These are phyloP conservation scores for Heliconius hewitsoni DNA, from an alignment of 1,140 invertebrate genomes.

Conservation along the genomic window DNA sequence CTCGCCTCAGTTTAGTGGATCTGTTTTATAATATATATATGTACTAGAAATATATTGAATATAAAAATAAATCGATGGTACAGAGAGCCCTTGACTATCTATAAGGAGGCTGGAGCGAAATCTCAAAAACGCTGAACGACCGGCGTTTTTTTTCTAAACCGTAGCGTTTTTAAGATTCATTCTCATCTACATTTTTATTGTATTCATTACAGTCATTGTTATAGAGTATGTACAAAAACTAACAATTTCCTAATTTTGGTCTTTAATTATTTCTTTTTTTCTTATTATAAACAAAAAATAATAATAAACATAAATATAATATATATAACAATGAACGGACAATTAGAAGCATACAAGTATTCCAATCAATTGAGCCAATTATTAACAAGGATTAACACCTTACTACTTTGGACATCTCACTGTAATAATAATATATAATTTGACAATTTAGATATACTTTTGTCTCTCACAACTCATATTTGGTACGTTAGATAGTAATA, in stretches of 20 bases:
- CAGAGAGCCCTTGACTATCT: conserved; percentile 40
- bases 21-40: conserved; percentile 27
- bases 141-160: conserved; percentile 22
- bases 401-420: conserved; percentile 1
- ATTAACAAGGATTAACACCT: conserved; percentile 7
- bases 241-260: conserved; percentile 39
- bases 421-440: conserved; percentile 19
- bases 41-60: conserved; percentile 36
- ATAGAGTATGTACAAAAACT: conserved; percentile 29
- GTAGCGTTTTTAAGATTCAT: conserved; percentile 26
- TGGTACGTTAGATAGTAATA: conserved; percentile 10
- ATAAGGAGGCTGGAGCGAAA: conserved; percentile 5
- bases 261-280: conserved; percentile 25
- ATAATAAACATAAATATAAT: conserved; percentile 16
- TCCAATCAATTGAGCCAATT: conserved; percentile 1
- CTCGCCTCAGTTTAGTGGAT: conserved; percentile 55
- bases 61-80: conserved; percentile 40
- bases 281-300: background rate
- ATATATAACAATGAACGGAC: conserved; percentile 30
- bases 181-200: conserved; percentile 13
- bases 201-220: conserved; percentile 24
- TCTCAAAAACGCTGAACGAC: conserved; percentile 32
- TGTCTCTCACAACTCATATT: conserved; percentile 14
- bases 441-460: conserved; percentile 22
- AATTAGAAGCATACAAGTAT: conserved; percentile 15